These are phyloP conservation scores for Drosophila pachea DNA, from an alignment of 1,140 invertebrate species.

Conservation along the genomic window DNA sequence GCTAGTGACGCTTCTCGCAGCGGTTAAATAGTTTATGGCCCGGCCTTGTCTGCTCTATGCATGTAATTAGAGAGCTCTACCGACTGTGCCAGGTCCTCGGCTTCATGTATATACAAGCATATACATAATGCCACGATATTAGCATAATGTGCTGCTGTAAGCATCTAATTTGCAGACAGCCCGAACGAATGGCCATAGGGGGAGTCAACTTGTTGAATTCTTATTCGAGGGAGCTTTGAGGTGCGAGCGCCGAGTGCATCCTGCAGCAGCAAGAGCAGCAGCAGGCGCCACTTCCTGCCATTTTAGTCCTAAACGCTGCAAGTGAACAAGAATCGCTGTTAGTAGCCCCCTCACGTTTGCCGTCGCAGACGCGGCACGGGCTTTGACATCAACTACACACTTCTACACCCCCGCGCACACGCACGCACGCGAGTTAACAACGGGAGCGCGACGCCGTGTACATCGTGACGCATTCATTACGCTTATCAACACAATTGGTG, in stretches of 20 bases:
- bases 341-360: slow-evolving; percentile 12
- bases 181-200: slow-evolving; percentile 4
- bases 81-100: background rate
- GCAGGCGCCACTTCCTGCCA: slow-evolving; percentile 60
- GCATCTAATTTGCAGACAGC: slow-evolving; percentile 62
- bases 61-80: slow-evolving; percentile 54
- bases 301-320: slow-evolving; percentile 67
- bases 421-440: background rate
- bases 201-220: slow-evolving; percentile 46
- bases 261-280: slow-evolving; percentile 10
- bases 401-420: slow-evolving; percentile 5
- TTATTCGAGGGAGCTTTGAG: too few relatives aligned
- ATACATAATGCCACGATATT: slow-evolving; percentile 59
- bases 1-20: slow-evolving; percentile 1
- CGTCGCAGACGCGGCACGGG: slow-evolving; percentile 17
- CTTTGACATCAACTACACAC: slow-evolving; percentile 34
- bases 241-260: background rate
- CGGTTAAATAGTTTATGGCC: slow-evolving; percentile 57
- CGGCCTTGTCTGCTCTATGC: slow-evolving; percentile 58
- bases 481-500: too few relatives aligned
- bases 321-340: slow-evolving; percentile 69
- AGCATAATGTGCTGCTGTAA: slow-evolving; percentile 70
- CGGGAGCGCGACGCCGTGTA: too few relatives aligned
- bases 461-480: too few relatives aligned
- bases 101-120: slow-evolving; percentile 8